phyloP scores from a whole-genome alignment of 2,888 invertebrate species.

The Yponomeuta plumbellus region DNA sequence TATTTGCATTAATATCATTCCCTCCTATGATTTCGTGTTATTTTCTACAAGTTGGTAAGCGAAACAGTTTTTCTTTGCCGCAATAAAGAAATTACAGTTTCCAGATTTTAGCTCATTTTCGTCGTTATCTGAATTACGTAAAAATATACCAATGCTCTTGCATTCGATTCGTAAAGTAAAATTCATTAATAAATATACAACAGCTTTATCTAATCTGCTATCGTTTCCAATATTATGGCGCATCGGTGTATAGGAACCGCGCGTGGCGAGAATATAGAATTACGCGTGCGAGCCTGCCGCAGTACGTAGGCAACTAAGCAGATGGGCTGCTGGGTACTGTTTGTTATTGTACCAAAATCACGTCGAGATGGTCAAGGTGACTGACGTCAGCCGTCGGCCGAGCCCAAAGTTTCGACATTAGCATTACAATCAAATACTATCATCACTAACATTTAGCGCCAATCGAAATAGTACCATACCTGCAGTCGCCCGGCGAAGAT shows the following conservation, averaged over 20 bases:
- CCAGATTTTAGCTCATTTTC: neutral
- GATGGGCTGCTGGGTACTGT: constrained; percentile 20
- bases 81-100: neutral
- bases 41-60: neutral
- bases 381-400: constrained; percentile 45
- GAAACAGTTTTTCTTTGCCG: neutral
- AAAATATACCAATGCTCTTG: neutral
- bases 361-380: constrained; percentile 61
- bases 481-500: neutral
- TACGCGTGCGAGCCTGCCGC: constrained; percentile 10
- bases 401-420: constrained; percentile 7
- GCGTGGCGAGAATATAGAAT: constrained; percentile 4
- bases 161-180: neutral
- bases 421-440: constrained; percentile 1
- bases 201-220: constrained; percentile 67
- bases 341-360: constrained; percentile 32
- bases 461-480: neutral
- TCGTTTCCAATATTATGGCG: constrained; percentile 60
- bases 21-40: neutral
- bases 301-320: constrained; percentile 26
- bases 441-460: constrained; percentile 2
- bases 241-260: constrained; percentile 26
- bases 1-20: neutral
- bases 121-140: neutral
- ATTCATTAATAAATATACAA: constrained; percentile 42